Base-by-base conservation (phyloP, 1,140 invertebrate genomes). In the Nasonia longicornis region DNA sequence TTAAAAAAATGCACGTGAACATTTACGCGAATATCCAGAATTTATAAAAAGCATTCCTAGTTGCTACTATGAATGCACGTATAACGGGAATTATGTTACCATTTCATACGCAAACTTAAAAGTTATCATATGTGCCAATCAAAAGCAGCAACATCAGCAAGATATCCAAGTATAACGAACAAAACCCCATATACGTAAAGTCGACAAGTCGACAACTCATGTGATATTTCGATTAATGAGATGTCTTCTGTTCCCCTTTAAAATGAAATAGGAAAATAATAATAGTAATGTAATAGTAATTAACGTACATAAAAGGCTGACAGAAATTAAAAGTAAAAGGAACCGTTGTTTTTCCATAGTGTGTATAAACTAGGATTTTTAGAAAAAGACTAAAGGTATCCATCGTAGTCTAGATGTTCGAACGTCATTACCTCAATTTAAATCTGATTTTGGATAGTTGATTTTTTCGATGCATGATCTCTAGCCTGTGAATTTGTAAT, bases 41-140 rank as follows among this genome's bases (percentile, higher is more conserved):
- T 73, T 64, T 29, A 67, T 58, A 35, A 79, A 35, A 31, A 75
- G 42, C 73, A 81, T 76, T 58, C 48, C 66, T 70, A 70, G 31
- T 38, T 72, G 31, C 35, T n/a, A 71, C 48, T 72, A 69, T 72
- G 2, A 72, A 42, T 79, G 31, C 22, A 35, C 42, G 20, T 72
- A 79, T 79, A 72, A 73, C 3, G 35, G 42, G 35, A 45, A 72
- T 77, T 81, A 77, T 81, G 80, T 77, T 81, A 81, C 74, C 80
- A 77, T 64, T 77, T 35, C 69, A 81, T 58, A 81, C 20, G 35
- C 45, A 76, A 76, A 81, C n/a, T n/a, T 81, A 80, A 29, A 81
- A 81, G 42, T 77, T 72, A 64, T 76, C 66, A 81, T 76, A 77
- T 77, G 80, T 77, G 80, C 80, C 74, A 81, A 77, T 77, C 52